These are phyloP conservation scores for Drosophila eohydei DNA, from an alignment of 2,888 invertebrate genomes.

Conservation along the genomic window DNA sequence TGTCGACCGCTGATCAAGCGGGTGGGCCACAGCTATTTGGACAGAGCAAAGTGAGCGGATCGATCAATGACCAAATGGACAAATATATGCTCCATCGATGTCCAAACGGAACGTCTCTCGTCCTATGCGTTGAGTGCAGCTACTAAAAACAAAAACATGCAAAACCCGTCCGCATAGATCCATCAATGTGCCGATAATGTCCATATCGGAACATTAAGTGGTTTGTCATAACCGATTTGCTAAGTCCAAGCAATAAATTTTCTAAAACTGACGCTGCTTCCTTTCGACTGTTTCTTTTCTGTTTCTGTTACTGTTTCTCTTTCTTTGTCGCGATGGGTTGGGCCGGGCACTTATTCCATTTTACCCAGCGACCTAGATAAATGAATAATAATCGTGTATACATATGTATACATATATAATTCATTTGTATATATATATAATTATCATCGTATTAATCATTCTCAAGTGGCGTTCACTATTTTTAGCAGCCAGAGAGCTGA, in stretches of 20 bases:
- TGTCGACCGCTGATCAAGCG: constrained; percentile 6
- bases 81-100: constrained; percentile 48
- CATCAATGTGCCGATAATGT: constrained; percentile 57
- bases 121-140: not conserved
- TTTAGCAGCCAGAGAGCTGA: constrained; percentile 45
- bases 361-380: constrained; percentile 49
- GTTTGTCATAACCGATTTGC: constrained; percentile 43
- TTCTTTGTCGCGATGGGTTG: not conserved
- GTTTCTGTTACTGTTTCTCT: not conserved
- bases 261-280: not conserved
- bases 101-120: constrained; percentile 10
- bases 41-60: constrained; percentile 61
- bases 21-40: constrained; percentile 28
- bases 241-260: constrained; percentile 18
- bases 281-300: not conserved
- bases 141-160: constrained; percentile 24
- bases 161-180: constrained; percentile 44
- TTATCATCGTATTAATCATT: constrained; percentile 69
- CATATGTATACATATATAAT: not conserved
- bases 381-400: constrained; percentile 20
- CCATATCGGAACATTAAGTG: constrained; percentile 23
- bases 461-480: constrained; percentile 65
- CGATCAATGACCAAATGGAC: constrained; percentile 58
- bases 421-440: constrained; percentile 14
- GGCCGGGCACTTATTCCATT: constrained; percentile 1